A percentile compares a stretch with the other conserved stretches of the same genome.
Conservation (phyloP, 1,140 invertebrate species). For the Drosophila melanogaster region DNA sequence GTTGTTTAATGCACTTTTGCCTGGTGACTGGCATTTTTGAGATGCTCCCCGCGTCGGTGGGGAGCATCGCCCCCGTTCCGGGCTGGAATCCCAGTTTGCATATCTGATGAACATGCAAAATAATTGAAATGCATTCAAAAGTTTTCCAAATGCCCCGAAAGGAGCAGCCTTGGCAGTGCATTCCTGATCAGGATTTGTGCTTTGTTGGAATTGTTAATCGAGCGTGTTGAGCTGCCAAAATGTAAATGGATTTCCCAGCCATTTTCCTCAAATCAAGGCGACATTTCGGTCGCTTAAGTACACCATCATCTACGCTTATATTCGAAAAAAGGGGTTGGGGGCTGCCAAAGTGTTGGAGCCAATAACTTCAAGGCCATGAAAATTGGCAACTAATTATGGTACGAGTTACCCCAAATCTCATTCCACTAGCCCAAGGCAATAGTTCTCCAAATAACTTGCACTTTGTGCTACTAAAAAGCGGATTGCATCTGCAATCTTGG, state of each 20-base stretch:
- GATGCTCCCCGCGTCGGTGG: neutral
- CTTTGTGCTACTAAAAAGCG: slow-evolving; percentile 9
- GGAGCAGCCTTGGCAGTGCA: slow-evolving; percentile 30
- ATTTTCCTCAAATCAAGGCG: slow-evolving; percentile 11
- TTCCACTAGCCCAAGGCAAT: neutral
- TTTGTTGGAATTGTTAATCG: slow-evolving; percentile 41
- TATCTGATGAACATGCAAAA: slow-evolving; percentile 57
- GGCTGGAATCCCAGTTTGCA: slow-evolving; percentile 32
- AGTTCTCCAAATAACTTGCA: slow-evolving; percentile 3
- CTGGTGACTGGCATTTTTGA: slow-evolving; percentile 47
- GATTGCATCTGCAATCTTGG: slow-evolving; percentile 13
- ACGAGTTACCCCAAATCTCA: slow-evolving; percentile 5
- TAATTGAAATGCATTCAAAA: slow-evolving; percentile 59
- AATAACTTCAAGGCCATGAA: neutral
- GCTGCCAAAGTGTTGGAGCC: neutral
- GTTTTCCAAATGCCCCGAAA: slow-evolving; percentile 32
- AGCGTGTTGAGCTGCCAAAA: slow-evolving; percentile 39
- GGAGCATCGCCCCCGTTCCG: neutral
- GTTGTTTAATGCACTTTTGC: slow-evolving; percentile 58
- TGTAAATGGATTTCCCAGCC: slow-evolving; percentile 26
- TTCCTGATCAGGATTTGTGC: slow-evolving; percentile 51
- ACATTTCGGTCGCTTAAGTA: slow-evolving; percentile 7
- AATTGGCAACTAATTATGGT: slow-evolving; percentile 27
- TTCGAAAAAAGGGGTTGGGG: too few species aligned
- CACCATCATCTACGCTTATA: neutral